Percentiles rank a stretch among this genome's conserved stretches.
phyloP scores from a whole-genome alignment of 2,797 vertebrate species.

The Anolis apletophallus region DNA sequence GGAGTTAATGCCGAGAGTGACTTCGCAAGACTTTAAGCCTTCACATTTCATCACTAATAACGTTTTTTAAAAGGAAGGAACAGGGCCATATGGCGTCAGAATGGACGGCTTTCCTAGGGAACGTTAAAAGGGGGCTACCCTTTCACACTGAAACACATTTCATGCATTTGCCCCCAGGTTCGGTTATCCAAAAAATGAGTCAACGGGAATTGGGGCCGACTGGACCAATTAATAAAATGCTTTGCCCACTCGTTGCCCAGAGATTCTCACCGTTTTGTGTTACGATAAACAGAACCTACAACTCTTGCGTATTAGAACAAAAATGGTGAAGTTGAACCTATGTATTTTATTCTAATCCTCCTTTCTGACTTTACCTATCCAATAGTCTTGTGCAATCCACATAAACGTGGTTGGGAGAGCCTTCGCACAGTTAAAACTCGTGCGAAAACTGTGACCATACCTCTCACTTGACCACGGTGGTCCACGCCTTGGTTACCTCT shows the following conservation, averaged over 20 bases:
- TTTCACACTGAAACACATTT: slow-evolving; percentile 49
- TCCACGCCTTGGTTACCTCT: too few relatives aligned
- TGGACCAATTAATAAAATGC: slow-evolving; percentile 66
- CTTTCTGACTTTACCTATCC: neutral
- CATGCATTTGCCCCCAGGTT: slow-evolving; percentile 55
- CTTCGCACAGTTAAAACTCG: too few relatives aligned
- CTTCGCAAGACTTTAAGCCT: slow-evolving; percentile 59
- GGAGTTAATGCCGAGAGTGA: slow-evolving; percentile 66
- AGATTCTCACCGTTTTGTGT: slow-evolving; percentile 24
- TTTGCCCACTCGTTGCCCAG: slow-evolving; percentile 54
- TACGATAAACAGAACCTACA: slow-evolving; percentile 18
- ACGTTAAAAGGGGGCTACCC: slow-evolving; percentile 43
- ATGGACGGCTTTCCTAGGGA: slow-evolving; percentile 56
- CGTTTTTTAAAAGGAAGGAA: slow-evolving; percentile 55
- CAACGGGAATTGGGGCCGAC: slow-evolving; percentile 54
- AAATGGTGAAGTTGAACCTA: neutral
- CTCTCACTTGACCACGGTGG: too few relatives aligned
- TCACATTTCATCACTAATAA: slow-evolving; percentile 66
- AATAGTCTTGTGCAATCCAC: too few relatives aligned
- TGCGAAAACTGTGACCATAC: too few relatives aligned
- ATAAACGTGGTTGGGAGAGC: too few relatives aligned
- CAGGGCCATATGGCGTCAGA: slow-evolving; percentile 67
- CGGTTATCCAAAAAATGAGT: slow-evolving; percentile 66
- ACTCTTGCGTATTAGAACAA: neutral
- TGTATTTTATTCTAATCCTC: neutral